Base-by-base conservation (phyloP, 2,113 vertebrate species). In the Sphaerodactylus townsendi region DNA sequence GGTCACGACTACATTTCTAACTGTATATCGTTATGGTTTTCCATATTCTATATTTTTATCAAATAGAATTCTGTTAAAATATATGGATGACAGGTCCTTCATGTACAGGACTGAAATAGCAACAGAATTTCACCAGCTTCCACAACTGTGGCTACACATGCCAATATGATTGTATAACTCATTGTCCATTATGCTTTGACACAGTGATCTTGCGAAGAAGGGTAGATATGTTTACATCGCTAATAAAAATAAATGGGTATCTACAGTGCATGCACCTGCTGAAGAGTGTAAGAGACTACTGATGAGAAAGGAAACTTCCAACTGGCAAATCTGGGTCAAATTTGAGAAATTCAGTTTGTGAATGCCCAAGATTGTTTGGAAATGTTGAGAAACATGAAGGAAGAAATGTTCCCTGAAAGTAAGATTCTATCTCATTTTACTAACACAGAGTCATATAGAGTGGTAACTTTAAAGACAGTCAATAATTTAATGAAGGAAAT, bases 401-500 rank as follows among this genome's bases (percentile, higher is more conserved):
- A 21, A 13, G 74, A 62, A 39, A 83, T 3, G 33, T 71, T 65
- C 13, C 25, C 37, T 70, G 44, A 77, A 72, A 73, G 81, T 6
- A 1, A 66, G 0, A 2, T 48, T 37, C 25, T 33, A 39, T 66
- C 35, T 82, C 4, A 28, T 72, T 65, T 75, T 48, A 19, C 13
- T 50, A 75, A 41, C 41, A 70, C 44, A 37, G 33, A 75, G 65
- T n/a, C 77, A 86, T 83, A 44, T 39, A 82, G 75, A 86, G 90
- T 79, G 73, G 75, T 68, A 79, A 87, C 82, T 92, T 84, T 33
- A 79, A 89, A 88, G 64, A 81, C 77, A 85, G 21, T 17, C 71
- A 76, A 76, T 73, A 65, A 72, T 92, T 82, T 70, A 88, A 44
- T n/a, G 77, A 68, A 82, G 14, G 79, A 88, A 88, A 89, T 25